These are phyloP conservation scores for Antheraea yamamai DNA, from an alignment of 2,888 invertebrate species.

Conservation along the genomic window DNA sequence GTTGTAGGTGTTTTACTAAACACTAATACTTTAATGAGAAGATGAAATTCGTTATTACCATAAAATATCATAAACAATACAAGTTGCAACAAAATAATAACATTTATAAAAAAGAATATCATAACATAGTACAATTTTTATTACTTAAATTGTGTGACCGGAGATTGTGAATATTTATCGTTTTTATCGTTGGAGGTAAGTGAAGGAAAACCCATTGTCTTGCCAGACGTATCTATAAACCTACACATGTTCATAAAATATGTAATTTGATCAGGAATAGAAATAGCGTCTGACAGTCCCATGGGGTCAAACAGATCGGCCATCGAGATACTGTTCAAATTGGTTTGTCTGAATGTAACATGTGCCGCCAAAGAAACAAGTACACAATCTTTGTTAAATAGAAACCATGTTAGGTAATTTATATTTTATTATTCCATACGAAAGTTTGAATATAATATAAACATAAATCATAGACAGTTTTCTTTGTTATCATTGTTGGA, in stretches of 20 bases:
- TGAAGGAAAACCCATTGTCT: conserved; percentile 28
- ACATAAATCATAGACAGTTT: neutral
- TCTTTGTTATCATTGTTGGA: neutral
- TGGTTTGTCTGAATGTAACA: conserved; percentile 33
- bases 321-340: conserved; percentile 36
- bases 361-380: conserved; percentile 30
- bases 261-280: conserved; percentile 58
- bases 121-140: neutral
- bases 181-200: conserved; percentile 12
- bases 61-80: neutral
- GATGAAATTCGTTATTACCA: too few relatives aligned
- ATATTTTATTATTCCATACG: neutral
- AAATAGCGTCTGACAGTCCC: conserved; percentile 37
- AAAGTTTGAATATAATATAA: neutral
- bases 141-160: neutral
- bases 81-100: neutral
- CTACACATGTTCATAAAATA: conserved; percentile 55
- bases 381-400: conserved; percentile 19
- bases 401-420: neutral
- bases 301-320: conserved; percentile 36
- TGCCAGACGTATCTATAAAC: conserved; percentile 46
- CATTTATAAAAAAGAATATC: neutral
- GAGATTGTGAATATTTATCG: neutral
- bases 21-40: too few relatives aligned
- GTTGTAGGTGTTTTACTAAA: too few relatives aligned